Conservation (phyloP, 1,140 invertebrate genomes). For the Danaus plexippus region DNA sequence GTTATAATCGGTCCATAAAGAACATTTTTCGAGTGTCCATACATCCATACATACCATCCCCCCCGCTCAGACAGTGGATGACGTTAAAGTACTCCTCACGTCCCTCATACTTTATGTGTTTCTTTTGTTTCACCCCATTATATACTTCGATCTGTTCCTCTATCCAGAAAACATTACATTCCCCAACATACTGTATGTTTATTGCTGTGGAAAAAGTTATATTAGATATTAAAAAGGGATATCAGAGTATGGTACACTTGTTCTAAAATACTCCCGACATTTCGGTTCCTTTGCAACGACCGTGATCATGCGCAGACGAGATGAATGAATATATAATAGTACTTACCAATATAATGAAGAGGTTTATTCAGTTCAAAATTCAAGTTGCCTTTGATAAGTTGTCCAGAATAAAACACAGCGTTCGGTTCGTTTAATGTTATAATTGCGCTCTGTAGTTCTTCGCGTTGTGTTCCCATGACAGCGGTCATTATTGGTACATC, state of each 20-base stretch:
- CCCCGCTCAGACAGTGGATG: conserved; percentile 24
- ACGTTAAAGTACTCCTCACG: conserved; percentile 34
- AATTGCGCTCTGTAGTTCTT: conserved; percentile 9
- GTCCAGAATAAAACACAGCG: conserved; percentile 39
- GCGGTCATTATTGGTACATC: no score
- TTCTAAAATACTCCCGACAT: no score
- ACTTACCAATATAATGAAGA: conserved; percentile 30
- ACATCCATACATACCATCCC: conserved; percentile 17
- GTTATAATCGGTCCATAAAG: no score
- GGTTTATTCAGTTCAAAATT: conserved; percentile 29
- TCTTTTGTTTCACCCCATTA: conserved; percentile 18
- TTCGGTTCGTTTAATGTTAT: conserved; percentile 30
- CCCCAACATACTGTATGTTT: conserved; percentile 30
- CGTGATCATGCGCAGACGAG: no score
- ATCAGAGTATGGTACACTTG: no score
- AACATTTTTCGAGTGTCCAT: no score
- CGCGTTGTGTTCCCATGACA: no score
- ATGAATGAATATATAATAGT: background rate
- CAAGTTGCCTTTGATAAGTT: conserved; percentile 33
- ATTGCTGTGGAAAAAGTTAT: conserved; percentile 19
- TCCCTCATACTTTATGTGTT: conserved; percentile 25
- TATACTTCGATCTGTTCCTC: conserved; percentile 29
- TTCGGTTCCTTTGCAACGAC: no score
- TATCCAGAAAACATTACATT: conserved; percentile 32
- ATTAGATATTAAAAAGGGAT: no score